Percentiles rank a stretch among this genome's conserved stretches.
phyloP scores from a whole-genome alignment of 2,888 invertebrate genomes.

The Heliconius ismenius region DNA sequence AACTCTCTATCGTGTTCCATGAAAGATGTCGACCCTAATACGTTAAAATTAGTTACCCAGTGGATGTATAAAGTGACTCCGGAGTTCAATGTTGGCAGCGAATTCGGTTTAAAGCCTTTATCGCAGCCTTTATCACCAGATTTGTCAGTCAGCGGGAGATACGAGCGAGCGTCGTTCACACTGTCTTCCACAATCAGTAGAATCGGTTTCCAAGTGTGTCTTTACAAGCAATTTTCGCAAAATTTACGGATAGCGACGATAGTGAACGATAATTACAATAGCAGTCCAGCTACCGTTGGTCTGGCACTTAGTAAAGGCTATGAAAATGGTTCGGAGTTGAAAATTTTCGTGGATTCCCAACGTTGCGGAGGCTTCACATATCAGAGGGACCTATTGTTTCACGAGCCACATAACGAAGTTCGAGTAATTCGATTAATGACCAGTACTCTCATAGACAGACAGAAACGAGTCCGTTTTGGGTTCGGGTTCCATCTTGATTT shows the following conservation, averaged over 20 bases:
- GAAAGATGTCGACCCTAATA: constrained; percentile 69
- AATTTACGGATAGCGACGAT: constrained; percentile 69
- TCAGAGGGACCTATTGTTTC: constrained; percentile 68
- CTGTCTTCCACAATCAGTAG: constrained; percentile 67
- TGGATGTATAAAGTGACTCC: constrained; percentile 68
- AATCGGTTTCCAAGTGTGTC: constrained; percentile 67
- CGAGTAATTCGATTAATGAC: constrained; percentile 65
- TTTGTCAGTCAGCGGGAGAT: constrained; percentile 67
- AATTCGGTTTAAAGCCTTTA: constrained; percentile 64
- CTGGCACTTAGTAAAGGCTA: constrained; percentile 69
- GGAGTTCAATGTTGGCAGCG: constrained; percentile 65
- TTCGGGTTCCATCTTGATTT: constrained; percentile 74
- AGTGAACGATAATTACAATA: constrained; percentile 58
- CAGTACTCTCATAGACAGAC: constrained; percentile 70
- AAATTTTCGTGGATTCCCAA: constrained; percentile 73
- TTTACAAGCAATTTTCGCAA: constrained; percentile 66
- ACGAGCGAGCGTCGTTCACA: constrained; percentile 58
- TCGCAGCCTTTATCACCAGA: constrained; percentile 58
- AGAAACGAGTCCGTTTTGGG: constrained; percentile 68
- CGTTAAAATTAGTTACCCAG: constrained; percentile 64
- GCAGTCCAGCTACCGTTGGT: constrained; percentile 59
- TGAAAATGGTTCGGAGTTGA: constrained; percentile 65
- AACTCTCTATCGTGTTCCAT: constrained; percentile 62
- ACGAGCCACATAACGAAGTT: constrained; percentile 63
- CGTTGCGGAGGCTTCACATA: constrained; percentile 73